Percentiles rank a stretch among this genome's conserved stretches.
These are phyloP conservation scores for Rostratula benghalensis DNA, from an alignment of 2,113 vertebrate genomes.

Conservation along the genomic window DNA sequence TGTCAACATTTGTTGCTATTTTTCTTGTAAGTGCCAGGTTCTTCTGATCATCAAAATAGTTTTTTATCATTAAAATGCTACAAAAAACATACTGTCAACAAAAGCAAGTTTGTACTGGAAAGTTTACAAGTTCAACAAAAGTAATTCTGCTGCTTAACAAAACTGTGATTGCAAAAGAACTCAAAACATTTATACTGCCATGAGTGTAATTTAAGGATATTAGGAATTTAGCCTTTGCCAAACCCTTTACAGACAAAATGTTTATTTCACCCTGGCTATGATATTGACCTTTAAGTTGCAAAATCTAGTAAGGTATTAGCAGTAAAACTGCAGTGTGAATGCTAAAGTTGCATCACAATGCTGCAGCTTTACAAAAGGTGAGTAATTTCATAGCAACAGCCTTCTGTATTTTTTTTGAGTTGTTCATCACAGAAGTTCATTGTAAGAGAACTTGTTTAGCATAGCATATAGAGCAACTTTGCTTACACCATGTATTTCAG, in stretches of 20 bases:
- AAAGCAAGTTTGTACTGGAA: conserved; percentile 56
- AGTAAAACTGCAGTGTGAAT: background rate
- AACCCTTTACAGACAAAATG: background rate
- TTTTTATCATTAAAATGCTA: conserved; percentile 50
- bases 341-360: background rate
- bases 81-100: conserved; percentile 29
- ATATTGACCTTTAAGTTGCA: background rate
- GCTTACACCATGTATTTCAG: background rate
- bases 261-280: background rate
- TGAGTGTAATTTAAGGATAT: conserved; percentile 33
- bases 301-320: background rate
- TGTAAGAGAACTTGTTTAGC: background rate
- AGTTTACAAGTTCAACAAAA: conserved; percentile 58
- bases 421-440: background rate
- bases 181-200: conserved; percentile 47
- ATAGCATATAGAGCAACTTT: background rate
- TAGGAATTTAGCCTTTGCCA: background rate
- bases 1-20: background rate
- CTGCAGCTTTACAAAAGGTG: background rate
- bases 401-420: background rate
- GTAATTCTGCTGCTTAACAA: conserved; percentile 43
- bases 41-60: conserved; percentile 32
- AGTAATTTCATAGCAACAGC: background rate
- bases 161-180: conserved; percentile 58
- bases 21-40: conserved; percentile 10